Evolutionary conservation across 1,140 invertebrate species (phyloP).

Genomic region (Brachionus rotundiformis): DNA sequence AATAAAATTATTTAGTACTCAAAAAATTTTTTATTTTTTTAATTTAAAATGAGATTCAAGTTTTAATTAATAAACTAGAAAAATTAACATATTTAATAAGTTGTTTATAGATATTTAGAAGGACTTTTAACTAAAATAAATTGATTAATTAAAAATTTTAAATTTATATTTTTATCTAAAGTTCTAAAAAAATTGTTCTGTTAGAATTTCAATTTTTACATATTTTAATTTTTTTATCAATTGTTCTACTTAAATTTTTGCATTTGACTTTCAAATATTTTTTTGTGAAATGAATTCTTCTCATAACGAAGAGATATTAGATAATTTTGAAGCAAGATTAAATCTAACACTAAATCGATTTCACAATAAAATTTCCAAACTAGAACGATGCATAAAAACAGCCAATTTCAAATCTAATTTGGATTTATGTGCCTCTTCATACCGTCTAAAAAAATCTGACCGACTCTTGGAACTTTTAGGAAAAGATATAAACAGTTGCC

Average conservation of each 20-base stretch:
- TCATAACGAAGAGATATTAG: neutral
- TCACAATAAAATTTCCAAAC: neutral
- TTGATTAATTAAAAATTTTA: too few species aligned
- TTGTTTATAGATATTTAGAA: too few species aligned
- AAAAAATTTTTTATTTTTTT: neutral
- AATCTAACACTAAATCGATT: neutral
- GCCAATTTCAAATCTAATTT: neutral
- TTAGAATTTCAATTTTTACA: too few species aligned
- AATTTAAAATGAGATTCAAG: neutral
- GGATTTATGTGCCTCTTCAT: neutral
- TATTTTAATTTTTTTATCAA: too few species aligned
- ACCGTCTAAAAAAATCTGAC: neutral
- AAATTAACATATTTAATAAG: too few species aligned
- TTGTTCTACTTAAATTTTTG: neutral
- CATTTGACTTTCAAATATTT: neutral
- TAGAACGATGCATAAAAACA: neutral
- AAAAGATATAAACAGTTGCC: neutral
- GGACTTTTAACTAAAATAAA: too few species aligned
- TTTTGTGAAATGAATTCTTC: neutral
- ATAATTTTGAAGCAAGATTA: neutral
- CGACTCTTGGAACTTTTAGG: neutral
- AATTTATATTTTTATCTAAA: too few species aligned
- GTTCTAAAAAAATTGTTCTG: too few species aligned
- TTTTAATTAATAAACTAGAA: neutral
- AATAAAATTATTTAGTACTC: constrained; percentile 26